Evolutionary conservation across 2,113 vertebrate genomes (phyloP), one percentile per base, ranked within the genome.

Genomic region (Stigmatopora nigra): DNA sequence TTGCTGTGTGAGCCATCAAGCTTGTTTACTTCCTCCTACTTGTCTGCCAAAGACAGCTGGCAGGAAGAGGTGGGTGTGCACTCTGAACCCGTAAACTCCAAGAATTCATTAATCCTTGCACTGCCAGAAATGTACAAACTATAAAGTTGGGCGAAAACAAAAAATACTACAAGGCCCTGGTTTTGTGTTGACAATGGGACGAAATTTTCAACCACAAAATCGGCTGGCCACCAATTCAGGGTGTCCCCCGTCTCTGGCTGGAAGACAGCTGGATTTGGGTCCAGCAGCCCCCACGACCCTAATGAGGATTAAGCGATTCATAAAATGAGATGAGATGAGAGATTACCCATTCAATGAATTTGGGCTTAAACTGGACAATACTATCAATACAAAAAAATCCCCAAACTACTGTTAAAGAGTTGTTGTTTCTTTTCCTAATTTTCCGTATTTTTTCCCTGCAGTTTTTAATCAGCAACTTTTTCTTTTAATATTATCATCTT

Each of bases 11-110:
- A 66, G 47, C 72, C 77, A 68, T 64, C 69, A 56, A 61, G 66
- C 70, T 70, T 69, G 69, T 86, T 81, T 78, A 81, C 61, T 75
- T 76, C 67, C 72, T 72, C 58, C 70, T 76, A 69, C 79, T 69
- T 69, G 64, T 77, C 81, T 64, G 75, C 70, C 68, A 49, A 22
- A 67, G 63, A 66, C 73, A 67, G 64, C 1, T 5, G 52, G 52
- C 59, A 76, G 67, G 61, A 53, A 61, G 35, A 65, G 63, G 25
- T 69, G 61, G 64, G 45, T 49, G 52, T 68, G 61, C 63, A 67
- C 64, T 69, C 49, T 61, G 57, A 68, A 70, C 49, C 59, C 70
- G 67, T 75, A 67, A 66, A 52, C 71, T 69, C 70, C 71, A 74
- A 80, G 73, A 64, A 62, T 67, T 82, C 71, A 78, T 82, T 78